Conservation (phyloP, 92 coral and sea anemone species). For the Isaurus tuberculatus region DNA sequence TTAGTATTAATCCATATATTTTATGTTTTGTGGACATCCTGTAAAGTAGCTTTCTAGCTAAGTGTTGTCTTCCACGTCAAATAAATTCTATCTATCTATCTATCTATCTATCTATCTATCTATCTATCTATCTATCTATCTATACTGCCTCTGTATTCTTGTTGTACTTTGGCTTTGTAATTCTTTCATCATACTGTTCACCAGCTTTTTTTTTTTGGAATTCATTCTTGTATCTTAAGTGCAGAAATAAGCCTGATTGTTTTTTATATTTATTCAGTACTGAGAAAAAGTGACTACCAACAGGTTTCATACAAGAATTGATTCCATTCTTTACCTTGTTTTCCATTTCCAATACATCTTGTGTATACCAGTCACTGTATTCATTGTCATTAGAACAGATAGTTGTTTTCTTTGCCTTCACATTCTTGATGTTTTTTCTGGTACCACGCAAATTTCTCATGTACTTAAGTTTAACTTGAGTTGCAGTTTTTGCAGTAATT, state of each 20-base stretch:
- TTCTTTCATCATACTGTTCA: constrained; percentile 7
- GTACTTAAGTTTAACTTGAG: constrained; percentile 55
- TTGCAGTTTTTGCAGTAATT: constrained; percentile 47
- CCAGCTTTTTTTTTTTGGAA: constrained; percentile 29
- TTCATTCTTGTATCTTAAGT: constrained; percentile 31
- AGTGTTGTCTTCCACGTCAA: no score
- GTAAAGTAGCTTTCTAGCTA: no score
- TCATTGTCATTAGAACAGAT: constrained; percentile 1
- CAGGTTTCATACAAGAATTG: constrained; percentile 14
- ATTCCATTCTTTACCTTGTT: constrained; percentile 5
- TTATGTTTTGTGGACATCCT: no score
- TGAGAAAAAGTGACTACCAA: constrained; percentile 41
- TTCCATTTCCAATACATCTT: constrained; percentile 43
- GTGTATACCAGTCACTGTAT: constrained; percentile 41
- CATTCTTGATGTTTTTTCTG: constrained; percentile 62
- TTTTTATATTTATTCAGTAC: constrained; percentile 30
- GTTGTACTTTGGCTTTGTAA: constrained; percentile 31
- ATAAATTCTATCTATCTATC: no score
- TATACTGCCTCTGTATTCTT: constrained; percentile 28
- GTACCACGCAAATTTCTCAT: constrained; percentile 63
- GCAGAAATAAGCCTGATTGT: constrained; percentile 24
- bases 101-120: no score
- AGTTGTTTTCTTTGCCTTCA: constrained; percentile 44
- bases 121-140: no score
- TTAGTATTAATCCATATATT: no score